phyloP scores from a whole-genome alignment of 2,797 vertebrate species.

The Esox masquinongy region DNA sequence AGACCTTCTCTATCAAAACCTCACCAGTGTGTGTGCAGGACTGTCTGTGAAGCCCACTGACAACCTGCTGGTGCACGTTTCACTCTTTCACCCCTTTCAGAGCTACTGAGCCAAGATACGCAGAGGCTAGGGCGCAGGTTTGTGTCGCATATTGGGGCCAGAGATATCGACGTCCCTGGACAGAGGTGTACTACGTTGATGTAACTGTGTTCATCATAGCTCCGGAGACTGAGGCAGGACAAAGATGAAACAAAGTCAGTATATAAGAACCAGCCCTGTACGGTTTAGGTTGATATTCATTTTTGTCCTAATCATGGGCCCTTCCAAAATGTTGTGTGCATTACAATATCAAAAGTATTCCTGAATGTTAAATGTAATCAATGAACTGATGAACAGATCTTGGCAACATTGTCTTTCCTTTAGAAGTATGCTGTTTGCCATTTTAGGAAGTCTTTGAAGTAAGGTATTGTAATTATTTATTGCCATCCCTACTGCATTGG shows the following conservation, averaged over 20 bases:
- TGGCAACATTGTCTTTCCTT: not conserved
- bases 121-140: not conserved
- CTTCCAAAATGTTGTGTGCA: not conserved
- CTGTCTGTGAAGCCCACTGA: slow-evolving; percentile 19
- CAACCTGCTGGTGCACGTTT: not conserved
- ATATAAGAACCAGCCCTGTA: not conserved
- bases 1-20: slow-evolving; percentile 26
- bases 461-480: not conserved
- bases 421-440: not conserved
- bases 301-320: not conserved
- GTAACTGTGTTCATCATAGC: not conserved
- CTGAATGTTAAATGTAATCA: not conserved
- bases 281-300: not conserved
- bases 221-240: not conserved
- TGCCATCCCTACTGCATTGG: not conserved
- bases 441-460: not conserved
- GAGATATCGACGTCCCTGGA: too few species aligned
- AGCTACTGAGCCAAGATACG: not conserved
- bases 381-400: not conserved
- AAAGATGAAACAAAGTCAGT: not conserved
- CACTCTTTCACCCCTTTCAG: not conserved
- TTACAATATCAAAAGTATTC: not conserved
- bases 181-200: not conserved
- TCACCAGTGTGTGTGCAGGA: not conserved
- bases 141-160: too few species aligned